Base-by-base conservation (phyloP, 2,888 invertebrate genomes). In the Hydroisotoma schaefferi region DNA sequence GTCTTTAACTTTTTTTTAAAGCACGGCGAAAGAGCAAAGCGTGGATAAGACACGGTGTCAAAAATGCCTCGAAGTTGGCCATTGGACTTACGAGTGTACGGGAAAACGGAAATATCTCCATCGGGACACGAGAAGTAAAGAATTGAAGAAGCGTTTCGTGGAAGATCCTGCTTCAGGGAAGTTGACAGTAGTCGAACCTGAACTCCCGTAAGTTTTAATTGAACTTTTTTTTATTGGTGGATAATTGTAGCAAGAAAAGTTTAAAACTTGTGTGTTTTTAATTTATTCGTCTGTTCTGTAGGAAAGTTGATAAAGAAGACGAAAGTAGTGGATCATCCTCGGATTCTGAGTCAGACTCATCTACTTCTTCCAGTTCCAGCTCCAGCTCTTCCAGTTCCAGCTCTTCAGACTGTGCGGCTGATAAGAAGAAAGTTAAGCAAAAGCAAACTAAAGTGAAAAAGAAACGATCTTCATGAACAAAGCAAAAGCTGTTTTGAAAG, bases 61-160 rank as follows among this genome's bases (percentile, higher is more conserved):
- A 76, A 94, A 94, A 79, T 95, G 94, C 75, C 79, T 94, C 49
- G 88, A 93, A 77, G 85, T 85, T 74, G 94, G 94, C 0, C 94
- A 95, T 76, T 95, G 93, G 92, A 93, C 92, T 62, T 95, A 90
- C 74, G 90, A 94, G 77, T 95, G 94, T 76, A 90, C 85, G 70
- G 88, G 88, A 15, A 93, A 94, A 77, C 82, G 94, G 63, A 94
- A 94, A 79, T 88, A 87, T 77, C 80, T 92, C 3, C 86, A 90
- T 72, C 83, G 94, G 59, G 84, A 86, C 4, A 92, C 94, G 0
- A 84, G 94, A 57, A 90, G 93, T 1, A 84, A 87, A 71, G 83
- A 87, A 63, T 78, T 94, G 67, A 87, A 86, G 74, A 92, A 85
- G 75, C 77, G 81, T 55, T 61, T 86, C 29, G 78, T 78, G 27